phyloP scores from a whole-genome alignment of 2,888 invertebrate species.

The Lasioglossum calceatum region DNA sequence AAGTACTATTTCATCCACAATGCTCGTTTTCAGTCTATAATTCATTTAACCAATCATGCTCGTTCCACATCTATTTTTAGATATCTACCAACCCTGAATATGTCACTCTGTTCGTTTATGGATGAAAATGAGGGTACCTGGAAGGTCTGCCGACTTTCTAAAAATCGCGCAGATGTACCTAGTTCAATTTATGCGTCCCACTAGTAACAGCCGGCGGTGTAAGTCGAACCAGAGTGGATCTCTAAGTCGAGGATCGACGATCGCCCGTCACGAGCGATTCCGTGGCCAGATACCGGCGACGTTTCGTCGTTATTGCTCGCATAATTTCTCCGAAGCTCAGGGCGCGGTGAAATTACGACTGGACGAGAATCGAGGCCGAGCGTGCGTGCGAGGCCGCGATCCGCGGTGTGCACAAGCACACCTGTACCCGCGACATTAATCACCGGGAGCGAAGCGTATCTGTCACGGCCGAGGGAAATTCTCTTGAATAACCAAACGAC shows the following conservation, averaged over 20 bases:
- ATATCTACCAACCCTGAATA: not conserved
- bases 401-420: slow-evolving; percentile 52
- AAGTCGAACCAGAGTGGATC: not conserved
- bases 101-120: not conserved
- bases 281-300: slow-evolving; percentile 69
- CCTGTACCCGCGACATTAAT: slow-evolving; percentile 69
- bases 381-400: slow-evolving; percentile 63
- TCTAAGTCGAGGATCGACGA: slow-evolving; percentile 65
- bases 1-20: not conserved
- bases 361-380: slow-evolving; percentile 54
- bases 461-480: slow-evolving; percentile 57
- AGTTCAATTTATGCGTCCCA: not conserved
- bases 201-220: not conserved
- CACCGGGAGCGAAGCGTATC: slow-evolving; percentile 57
- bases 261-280: slow-evolving; percentile 70
- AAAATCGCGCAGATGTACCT: not conserved
- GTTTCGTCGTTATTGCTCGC: slow-evolving; percentile 73
- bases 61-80: not conserved
- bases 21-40: not conserved
- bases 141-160: not conserved
- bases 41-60: not conserved
- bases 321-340: slow-evolving; percentile 71
- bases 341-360: slow-evolving; percentile 69
- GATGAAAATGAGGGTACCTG: not conserved
- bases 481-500: slow-evolving; percentile 29